Conservation (phyloP, 2,797 vertebrate genomes). For the Cirrhinus mrigala region DNA sequence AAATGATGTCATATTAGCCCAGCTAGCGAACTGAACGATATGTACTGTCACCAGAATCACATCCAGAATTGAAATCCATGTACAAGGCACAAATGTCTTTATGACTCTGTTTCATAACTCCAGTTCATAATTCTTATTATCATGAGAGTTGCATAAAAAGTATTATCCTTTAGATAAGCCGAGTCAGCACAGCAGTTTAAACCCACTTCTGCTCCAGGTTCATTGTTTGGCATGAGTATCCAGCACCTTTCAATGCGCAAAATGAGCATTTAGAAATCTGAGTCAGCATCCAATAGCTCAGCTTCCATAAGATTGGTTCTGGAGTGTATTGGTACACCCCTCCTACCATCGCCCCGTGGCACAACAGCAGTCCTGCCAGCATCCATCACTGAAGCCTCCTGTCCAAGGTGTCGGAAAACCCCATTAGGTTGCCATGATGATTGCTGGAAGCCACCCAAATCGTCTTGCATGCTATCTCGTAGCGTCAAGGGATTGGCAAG, state of each 20-base stretch:
- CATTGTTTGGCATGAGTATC: constrained; percentile 70
- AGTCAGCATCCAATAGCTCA: constrained; percentile 91
- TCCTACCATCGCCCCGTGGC: constrained; percentile 78
- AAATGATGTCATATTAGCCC: neutral
- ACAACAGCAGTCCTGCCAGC: constrained; percentile 61
- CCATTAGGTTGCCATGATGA: constrained; percentile 69
- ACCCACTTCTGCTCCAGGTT: neutral
- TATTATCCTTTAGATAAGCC: constrained; percentile 3
- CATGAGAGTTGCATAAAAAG: neutral
- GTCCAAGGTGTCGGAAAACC: constrained; percentile 60
- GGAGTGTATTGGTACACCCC: constrained; percentile 87
- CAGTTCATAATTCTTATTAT: constrained; percentile 16
- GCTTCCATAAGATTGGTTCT: constrained; percentile 93
- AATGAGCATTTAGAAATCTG: constrained; percentile 83
- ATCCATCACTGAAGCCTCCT: constrained; percentile 63
- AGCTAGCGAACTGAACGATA: neutral
- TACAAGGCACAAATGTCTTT: neutral
- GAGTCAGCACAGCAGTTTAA: constrained; percentile 14
- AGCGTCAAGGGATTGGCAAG: constrained; percentile 77
- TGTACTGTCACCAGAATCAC: neutral
- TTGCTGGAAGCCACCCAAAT: constrained; percentile 65
- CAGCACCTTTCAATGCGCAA: constrained; percentile 73
- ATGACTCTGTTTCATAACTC: constrained; percentile 3
- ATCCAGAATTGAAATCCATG: neutral
- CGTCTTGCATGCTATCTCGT: constrained; percentile 69